Evolutionary conservation across 2,113 vertebrate species (phyloP).

Genomic region (Athene noctua): DNA sequence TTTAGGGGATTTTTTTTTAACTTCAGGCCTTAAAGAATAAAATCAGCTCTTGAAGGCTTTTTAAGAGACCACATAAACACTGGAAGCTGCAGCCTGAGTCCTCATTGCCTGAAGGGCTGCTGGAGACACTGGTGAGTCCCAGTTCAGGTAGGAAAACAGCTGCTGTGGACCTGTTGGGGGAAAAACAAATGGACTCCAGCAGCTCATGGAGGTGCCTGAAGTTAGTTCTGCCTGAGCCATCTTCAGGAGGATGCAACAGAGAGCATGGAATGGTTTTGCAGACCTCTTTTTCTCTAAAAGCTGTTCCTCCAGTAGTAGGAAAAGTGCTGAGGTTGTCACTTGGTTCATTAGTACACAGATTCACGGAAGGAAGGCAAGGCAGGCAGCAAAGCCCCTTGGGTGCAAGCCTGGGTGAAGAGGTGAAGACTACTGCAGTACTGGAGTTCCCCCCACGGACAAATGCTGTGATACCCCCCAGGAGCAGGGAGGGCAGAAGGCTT

Average conservation of each 20-base stretch:
- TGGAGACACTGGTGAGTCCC: background rate
- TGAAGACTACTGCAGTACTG: accelerated
- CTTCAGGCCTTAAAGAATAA: background rate
- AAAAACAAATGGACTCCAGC: background rate
- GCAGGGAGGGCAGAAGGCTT: background rate
- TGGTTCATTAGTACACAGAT: accelerated
- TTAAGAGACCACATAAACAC: background rate
- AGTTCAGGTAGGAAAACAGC: background rate
- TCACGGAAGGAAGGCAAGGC: background rate
- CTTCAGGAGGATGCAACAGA: background rate
- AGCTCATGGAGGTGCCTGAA: background rate
- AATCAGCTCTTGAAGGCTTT: background rate
- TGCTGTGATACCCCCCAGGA: background rate
- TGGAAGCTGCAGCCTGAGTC: background rate
- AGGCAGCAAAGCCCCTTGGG: background rate
- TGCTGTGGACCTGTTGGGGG: background rate
- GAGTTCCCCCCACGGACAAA: background rate
- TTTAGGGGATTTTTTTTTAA: background rate
- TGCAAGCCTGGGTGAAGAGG: background rate
- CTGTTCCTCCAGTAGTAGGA: background rate
- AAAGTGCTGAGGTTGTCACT: background rate
- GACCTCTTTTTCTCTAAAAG: background rate
- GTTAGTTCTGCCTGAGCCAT: background rate
- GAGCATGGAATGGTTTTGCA: background rate
- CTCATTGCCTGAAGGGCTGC: background rate